phyloP scores from a whole-genome alignment of 2,113 vertebrate species.

The Polypterus senegalus region DNA sequence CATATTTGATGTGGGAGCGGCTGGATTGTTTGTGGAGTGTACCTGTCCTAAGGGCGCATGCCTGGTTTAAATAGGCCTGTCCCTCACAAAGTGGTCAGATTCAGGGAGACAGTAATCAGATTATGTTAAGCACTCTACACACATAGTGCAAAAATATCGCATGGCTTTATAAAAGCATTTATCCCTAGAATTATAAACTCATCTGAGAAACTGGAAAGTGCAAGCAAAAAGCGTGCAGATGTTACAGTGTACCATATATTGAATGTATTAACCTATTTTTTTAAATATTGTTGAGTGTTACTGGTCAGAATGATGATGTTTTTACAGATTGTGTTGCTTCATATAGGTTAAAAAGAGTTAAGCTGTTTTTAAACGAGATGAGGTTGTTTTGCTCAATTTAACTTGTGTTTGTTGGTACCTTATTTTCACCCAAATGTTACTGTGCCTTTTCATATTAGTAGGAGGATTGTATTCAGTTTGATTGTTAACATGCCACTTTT shows the following conservation, averaged over 20 bases:
- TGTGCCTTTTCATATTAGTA: too few species aligned
- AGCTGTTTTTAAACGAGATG: too few species aligned
- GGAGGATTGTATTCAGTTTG: too few species aligned
- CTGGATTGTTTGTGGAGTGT: neutral
- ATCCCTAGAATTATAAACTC: conserved; percentile 29
- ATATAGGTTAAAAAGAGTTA: too few species aligned
- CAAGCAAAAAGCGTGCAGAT: conserved; percentile 11
- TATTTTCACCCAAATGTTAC: too few species aligned
- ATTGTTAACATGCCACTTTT: too few species aligned
- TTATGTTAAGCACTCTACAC: conserved; percentile 28
- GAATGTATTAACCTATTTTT: conserved; percentile 16
- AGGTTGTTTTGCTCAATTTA: too few species aligned
- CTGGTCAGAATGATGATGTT: neutral
- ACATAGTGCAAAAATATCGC: conserved; percentile 22
- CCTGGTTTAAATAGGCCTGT: neutral
- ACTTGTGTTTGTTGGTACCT: too few species aligned
- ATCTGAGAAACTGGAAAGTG: conserved; percentile 6
- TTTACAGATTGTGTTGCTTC: too few species aligned
- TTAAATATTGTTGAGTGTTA: conserved; percentile 1
- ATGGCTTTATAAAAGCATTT: conserved; percentile 22
- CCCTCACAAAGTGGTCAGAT: conserved; percentile 16
- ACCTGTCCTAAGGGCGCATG: neutral
- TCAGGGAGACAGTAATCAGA: conserved; percentile 23
- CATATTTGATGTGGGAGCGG: too few species aligned
- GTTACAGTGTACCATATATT: conserved; percentile 4